Base-by-base conservation (phyloP, 2,888 invertebrate genomes). In the Hesperia comma region DNA sequence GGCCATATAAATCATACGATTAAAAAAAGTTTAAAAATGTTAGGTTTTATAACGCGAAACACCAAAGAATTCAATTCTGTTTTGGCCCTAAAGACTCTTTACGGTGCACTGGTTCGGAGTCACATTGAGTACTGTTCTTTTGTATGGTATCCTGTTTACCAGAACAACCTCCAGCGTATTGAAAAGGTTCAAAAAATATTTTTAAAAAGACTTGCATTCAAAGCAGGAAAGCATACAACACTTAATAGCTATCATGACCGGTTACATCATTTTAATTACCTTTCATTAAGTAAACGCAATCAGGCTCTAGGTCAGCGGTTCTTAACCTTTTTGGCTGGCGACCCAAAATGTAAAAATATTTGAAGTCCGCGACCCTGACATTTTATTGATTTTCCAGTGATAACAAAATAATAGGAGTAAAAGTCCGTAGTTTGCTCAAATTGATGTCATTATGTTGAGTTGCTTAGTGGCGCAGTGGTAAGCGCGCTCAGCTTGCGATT, bases 1-100 rank as follows among this genome's bases (percentile, higher is more conserved):
- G 17, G 60, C 6, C 60, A 60, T 33, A 17, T 49, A 8, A 33
- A 49, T 60, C 33, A 60, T 33, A 17, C 12, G 1, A 40, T 49
- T 6, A 60, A 60, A 33, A 60, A 49, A 46, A 49, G 46, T 33
- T 17, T 60, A 12, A 60, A 49, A 60, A 60, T 60, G 49, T 49
- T 60, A 26, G 60, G 49, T n/a, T 60, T 60, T 17, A 46, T 60
- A 33, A 4, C 15, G 14, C 46, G 60, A 0, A 60, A 60, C 10
- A 49, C 60, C 12, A 60, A 60, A 33, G 60, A 60, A n/a, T 43
- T 43, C 43, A n/a, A 14, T n/a, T 43, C 43, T n/a, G 15, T 43
- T 15, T 15, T 43, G 3, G 60, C 49, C 6, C 33, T 60, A 12
- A 60, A 60, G 17, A 49, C 15, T 49, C 32, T 60, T 14, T 60